Evolutionary conservation across 2,113 vertebrate species (phyloP), one percentile per base, ranked within the genome.

Genomic region (Okapia johnstoni): DNA sequence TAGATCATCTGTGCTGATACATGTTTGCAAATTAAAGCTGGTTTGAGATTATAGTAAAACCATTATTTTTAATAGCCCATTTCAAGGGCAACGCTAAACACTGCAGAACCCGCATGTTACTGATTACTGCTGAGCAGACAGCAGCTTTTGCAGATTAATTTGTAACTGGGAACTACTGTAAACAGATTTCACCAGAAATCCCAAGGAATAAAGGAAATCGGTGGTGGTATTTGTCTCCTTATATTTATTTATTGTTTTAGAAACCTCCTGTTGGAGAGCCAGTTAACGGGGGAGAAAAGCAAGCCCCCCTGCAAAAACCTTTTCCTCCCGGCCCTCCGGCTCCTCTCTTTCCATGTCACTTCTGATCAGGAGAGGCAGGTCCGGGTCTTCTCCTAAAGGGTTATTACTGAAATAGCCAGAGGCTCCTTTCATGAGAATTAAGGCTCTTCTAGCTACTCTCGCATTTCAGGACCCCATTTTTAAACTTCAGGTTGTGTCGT

Each of bases 21-120:
- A 93, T 79, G 96, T 97, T 96, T 97, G 97, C 66, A 96, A 96
- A 98, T 95, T 97, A 97, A 98, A 98, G 89, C 93, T 88, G 89
- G 97, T 79, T 96, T 96, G 96, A 98, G 97, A 98, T 97, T 93
- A 97, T 94, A 96, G 95, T 93, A 98, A 98, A 98, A 96, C 93
- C 97, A 98, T 98, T 97, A 97, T 98, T 98, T 98, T 97, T 98
- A 98, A 98, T 91, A 98, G 98, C 95, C 97, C 96, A 88, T 97
- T 98, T 96, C 96, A 98, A 98, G 98, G 95, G 98, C 93, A 79
- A 94, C 19, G 95, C 93, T 98, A 91, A 98, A 90, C 89, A 83
- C 96, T 58, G 70, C 81, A 95, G 91, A 97, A 92, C 93, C 61
- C 1, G 97, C 94, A 83, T 98, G 97, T 79, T 97, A 81, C 95